Evolutionary conservation across 2,888 invertebrate species (phyloP), one percentile per base, ranked within the genome.

Genomic region (Barypeithes pellucidus): DNA sequence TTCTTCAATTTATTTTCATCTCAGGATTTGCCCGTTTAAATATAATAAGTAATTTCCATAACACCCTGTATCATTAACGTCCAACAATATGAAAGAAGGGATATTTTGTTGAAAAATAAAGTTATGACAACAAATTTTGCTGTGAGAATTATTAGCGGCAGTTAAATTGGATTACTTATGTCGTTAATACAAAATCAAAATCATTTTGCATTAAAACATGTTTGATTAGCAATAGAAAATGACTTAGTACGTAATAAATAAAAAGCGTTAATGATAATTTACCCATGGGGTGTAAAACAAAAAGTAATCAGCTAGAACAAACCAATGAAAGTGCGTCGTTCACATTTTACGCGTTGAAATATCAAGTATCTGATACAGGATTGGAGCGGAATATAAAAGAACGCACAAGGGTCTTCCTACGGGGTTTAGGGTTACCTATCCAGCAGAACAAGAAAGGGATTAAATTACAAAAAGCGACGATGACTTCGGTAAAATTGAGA

Each of bases 321-420:
- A 39, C 72, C 72, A 72, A 72, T 72, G 57, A 72, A 72, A 72
- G 62, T 67, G 72, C 72, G 72, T 72, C 16, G 61, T 61, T 60
- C 11, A 43, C 60, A 59, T 33, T 61, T 66, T 67, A 72, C 61
- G 60, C 72, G 43, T 52, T 67, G 36, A 60, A 67, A 60, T 72
- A 72, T 72, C 72, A 72, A 67, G 62, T 72, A 36, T 59, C 71
- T 60, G 2, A 11, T 29, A 29, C 63, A 39, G 62, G 62, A 70
- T 70, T 70, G 69, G 69, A 16, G 24, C 29, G 16, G 45, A 54
- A 54, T 70, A 70, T 63, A 62, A 63, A 62, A 18, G 33, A 57
- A 57, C 33, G 9, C 54, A 33, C 16, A 33, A 57, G 33, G 54
- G 54, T 33, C 54, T 57, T 33, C 16, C 54, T 57, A 57, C n/a